Evolutionary conservation across 2,888 invertebrate genomes (phyloP), one percentile per base, ranked within the genome.

Genomic region (Cistogaster globosa): DNA sequence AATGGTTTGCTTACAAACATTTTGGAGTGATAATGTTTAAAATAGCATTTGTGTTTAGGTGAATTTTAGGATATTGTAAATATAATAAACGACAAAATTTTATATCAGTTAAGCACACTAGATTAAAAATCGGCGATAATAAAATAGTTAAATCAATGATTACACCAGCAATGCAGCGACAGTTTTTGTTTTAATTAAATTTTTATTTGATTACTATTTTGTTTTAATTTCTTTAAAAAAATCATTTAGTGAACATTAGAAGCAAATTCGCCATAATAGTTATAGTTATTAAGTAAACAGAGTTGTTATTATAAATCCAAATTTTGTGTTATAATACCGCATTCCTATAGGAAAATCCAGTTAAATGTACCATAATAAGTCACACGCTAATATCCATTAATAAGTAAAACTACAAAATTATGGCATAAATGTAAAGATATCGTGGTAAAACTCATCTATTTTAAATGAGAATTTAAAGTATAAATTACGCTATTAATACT

Each of bases 401-500:
- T 32, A 32, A 0, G 6, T 0, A 32, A 8, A 32, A 32, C 32
- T 0, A 32, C 32, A 32, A 32, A 0, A 7, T 7, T 14, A 48
- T 22, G 26, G 26, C 45, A 60, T 20, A 32, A 58, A 55, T 55
- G 62, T 18, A 14, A 45, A 62, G n/a, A 22, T 62, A 74, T 74
- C 69, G 83, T 78, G 26, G 26, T 79, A 75, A 75, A 79, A 79
- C 78, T 79, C 83, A 83, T 83, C 79, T 84, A 86, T 86, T 84
- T 79, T 82, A 82, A 84, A 82, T 72, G 82, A 72, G 82, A 86
- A 83, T 84, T 86, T 84, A 69, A 79, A 72, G 72, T 74, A 74
- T 81, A 83, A 83, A 74, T 77, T 76, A 77, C 74, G 58, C 79
- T 72, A 84, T 86, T 84, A 82, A 80, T 81, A 74, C 45, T 58